phyloP scores from a whole-genome alignment of 37 sponge, comb jelly and placozoan species.

The Ianthella basta region DNA sequence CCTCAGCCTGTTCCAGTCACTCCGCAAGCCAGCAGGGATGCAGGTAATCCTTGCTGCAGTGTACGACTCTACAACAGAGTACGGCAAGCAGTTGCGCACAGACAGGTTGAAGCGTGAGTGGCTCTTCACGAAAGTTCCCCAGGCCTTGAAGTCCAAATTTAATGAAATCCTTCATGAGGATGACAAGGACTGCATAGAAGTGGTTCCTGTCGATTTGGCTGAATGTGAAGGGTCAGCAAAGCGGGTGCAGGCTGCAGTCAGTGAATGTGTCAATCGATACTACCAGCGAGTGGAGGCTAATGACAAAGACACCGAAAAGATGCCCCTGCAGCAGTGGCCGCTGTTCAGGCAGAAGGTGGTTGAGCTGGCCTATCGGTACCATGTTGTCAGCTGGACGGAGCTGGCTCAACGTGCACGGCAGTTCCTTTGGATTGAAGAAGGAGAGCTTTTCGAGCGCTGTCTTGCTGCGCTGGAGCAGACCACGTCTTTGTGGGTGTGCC shows the following conservation, averaged over 20 bases:
- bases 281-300: background rate
- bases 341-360: slow-evolving; percentile 18
- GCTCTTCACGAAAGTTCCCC: background rate
- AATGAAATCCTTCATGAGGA: slow-evolving; percentile 24
- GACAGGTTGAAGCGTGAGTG: background rate
- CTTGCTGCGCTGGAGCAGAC: background rate
- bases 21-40: slow-evolving; percentile 6
- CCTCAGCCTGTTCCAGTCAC: slow-evolving; percentile 3
- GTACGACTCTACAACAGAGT: slow-evolving; percentile 20
- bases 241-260: background rate
- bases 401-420: background rate
- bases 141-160: background rate
- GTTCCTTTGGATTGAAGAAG: slow-evolving; percentile 25
- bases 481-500: background rate
- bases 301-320: background rate
- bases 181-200: background rate
- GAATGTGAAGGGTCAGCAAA: background rate
- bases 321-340: slow-evolving; percentile 19
- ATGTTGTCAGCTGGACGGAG: background rate
- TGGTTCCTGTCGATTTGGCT: slow-evolving; percentile 18
- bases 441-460: slow-evolving; percentile 17
- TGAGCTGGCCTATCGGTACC: background rate
- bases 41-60: slow-evolving; percentile 18
- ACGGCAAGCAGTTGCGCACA: background rate
- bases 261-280: background rate